Conservation (phyloP, 1,140 invertebrate genomes). For the Goniozus legneri region DNA sequence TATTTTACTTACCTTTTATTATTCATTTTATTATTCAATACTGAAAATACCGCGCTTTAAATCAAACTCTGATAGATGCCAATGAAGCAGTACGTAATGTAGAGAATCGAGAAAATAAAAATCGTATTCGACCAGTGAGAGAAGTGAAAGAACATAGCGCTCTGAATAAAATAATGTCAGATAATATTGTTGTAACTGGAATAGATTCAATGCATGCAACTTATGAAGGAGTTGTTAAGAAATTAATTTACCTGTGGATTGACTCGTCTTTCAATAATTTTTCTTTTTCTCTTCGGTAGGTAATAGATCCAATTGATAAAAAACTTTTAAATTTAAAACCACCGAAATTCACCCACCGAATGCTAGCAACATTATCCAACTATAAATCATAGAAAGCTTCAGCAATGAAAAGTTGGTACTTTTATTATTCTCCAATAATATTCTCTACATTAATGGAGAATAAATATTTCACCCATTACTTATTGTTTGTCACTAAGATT, state of each 20-base stretch:
- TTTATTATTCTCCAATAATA: conserved; percentile 11
- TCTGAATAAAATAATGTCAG: conserved; percentile 3
- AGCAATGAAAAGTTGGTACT: conserved; percentile 4
- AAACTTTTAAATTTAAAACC: background rate
- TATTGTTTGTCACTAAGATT: conserved; percentile 3
- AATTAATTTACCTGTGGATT: conserved; percentile 1
- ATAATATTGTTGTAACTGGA: background rate
- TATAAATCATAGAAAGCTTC: conserved; percentile 11
- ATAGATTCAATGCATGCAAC: conserved; percentile 4
- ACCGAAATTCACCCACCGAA: background rate
- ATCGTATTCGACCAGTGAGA: background rate
- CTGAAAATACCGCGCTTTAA: background rate
- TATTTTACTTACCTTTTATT: too few species aligned
- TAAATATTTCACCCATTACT: conserved; percentile 7
- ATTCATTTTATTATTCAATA: too few species aligned
- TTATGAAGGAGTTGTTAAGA: conserved; percentile 2
- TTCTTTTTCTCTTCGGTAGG: background rate
- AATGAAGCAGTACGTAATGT: background rate
- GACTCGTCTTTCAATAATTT: background rate
- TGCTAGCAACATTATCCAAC: conserved; percentile 1
- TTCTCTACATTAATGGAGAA: conserved; percentile 3
- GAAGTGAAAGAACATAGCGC: background rate
- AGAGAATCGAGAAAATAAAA: background rate
- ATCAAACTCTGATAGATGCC: background rate
- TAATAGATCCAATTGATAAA: background rate